Evolutionary conservation across 2,888 invertebrate species (phyloP).

Genomic region (Agonopterix heracliana): DNA sequence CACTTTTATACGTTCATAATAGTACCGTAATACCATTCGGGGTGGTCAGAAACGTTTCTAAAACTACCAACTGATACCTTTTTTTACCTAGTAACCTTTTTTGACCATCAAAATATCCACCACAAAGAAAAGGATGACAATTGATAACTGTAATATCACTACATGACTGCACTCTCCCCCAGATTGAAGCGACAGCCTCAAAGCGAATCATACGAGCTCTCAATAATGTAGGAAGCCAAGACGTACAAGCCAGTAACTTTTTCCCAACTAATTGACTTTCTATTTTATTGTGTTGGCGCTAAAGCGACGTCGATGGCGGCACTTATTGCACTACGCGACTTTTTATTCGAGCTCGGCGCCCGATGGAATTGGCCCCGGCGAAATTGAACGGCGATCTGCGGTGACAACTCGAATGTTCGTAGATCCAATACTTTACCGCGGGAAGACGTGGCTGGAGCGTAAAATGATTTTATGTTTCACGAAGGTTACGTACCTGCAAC

Average conservation of each 20-base stretch:
- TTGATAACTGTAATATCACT: no score
- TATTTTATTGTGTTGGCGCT: constrained; percentile 69
- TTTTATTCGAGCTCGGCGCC: constrained; percentile 44
- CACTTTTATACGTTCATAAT: no score
- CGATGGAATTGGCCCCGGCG: constrained; percentile 41
- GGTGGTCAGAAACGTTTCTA: no score
- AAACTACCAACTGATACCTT: no score
- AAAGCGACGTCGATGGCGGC: constrained; percentile 69
- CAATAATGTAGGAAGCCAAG: no score
- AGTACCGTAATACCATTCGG: no score
- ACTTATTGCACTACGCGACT: constrained; percentile 64
- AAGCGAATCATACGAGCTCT: no score
- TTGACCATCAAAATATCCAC: no score
- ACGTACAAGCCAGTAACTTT: constrained; percentile 17
- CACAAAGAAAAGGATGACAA: no score
- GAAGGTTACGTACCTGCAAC: constrained; percentile 44
- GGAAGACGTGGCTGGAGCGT: not conserved
- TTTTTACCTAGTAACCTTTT: no score
- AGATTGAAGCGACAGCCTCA: no score
- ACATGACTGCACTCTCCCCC: no score
- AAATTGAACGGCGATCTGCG: constrained; percentile 42
- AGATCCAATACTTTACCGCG: constrained; percentile 22
- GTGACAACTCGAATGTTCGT: constrained; percentile 22
- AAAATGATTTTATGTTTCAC: not conserved
- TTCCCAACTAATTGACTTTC: constrained; percentile 57